phyloP scores from a whole-genome alignment of 1,140 invertebrate species.

The Drosophila azteca region DNA sequence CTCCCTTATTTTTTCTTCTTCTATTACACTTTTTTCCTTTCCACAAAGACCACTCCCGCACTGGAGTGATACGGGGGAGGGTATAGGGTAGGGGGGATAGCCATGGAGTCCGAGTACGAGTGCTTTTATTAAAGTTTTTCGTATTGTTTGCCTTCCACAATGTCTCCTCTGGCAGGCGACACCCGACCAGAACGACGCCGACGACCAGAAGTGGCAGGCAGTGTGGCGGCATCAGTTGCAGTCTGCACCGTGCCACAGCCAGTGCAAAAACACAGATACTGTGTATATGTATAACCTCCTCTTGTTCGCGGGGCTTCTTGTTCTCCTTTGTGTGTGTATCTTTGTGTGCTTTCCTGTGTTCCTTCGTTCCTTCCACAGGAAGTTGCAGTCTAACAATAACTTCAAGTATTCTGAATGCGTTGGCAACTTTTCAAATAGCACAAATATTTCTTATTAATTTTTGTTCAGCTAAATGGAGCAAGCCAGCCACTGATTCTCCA shows the following conservation, averaged over 20 bases:
- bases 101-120: slow-evolving; percentile 32
- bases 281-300: neutral
- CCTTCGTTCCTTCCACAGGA: slow-evolving; percentile 4
- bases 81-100: neutral
- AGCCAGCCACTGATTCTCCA: neutral
- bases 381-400: slow-evolving; percentile 42
- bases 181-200: neutral
- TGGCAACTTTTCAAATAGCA: slow-evolving; percentile 29
- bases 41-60: slow-evolving; percentile 53
- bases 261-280: too few species aligned
- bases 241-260: slow-evolving; percentile 1
- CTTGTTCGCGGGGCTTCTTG: neutral
- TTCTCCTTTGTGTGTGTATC: neutral
- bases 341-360: neutral
- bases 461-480: slow-evolving; percentile 9
- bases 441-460: slow-evolving; percentile 41
- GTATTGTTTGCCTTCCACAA: slow-evolving; percentile 73
- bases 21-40: slow-evolving; percentile 32
- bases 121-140: slow-evolving; percentile 73
- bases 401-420: slow-evolving; percentile 6
- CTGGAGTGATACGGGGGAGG: slow-evolving; percentile 12
- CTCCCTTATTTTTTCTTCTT: slow-evolving; percentile 40
- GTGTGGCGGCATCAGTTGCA: slow-evolving; percentile 43
- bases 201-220: slow-evolving; percentile 54
- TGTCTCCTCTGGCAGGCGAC: slow-evolving; percentile 52